These are phyloP conservation scores for Lasaia peninsularis DNA, from an alignment of 1,140 invertebrate genomes.

Conservation along the genomic window DNA sequence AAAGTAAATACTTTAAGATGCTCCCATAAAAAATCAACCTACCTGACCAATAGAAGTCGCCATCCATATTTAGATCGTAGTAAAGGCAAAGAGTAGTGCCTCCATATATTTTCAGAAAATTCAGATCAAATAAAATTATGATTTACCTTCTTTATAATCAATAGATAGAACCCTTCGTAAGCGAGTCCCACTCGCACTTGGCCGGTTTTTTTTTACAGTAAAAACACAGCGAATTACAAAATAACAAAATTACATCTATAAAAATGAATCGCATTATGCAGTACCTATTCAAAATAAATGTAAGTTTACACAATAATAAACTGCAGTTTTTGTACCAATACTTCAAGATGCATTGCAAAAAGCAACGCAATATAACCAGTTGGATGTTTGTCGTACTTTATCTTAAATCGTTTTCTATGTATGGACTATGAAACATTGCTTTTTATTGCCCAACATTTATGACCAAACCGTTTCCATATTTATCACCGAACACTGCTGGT, in stretches of 20 bases:
- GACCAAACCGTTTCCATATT: neutral
- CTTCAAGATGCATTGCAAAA: conserved; percentile 10
- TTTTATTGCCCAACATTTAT: conserved; percentile 7
- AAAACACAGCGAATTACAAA: neutral
- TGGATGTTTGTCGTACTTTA: conserved; percentile 8
- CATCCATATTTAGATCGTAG: too few species aligned
- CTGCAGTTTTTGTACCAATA: neutral
- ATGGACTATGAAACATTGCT: neutral
- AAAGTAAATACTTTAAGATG: too few species aligned
- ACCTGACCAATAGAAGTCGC: too few species aligned
- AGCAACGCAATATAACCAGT: conserved; percentile 3
- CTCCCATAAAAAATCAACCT: too few species aligned
- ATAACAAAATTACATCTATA: neutral
- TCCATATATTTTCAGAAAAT: too few species aligned
- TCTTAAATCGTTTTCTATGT: conserved; percentile 9
- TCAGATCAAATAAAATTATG: too few species aligned
- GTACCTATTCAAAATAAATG: neutral
- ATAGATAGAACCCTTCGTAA: too few species aligned
- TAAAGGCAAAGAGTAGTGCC: too few species aligned
- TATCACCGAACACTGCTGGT: neutral
- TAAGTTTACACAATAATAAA: neutral
- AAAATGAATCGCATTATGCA: neutral
- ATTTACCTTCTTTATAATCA: too few species aligned
- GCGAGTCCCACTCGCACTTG: too few species aligned
- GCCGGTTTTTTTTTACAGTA: too few species aligned